Evolutionary conservation across 2,888 invertebrate species (phyloP).

Genomic region (Auanema freiburgensis): DNA sequence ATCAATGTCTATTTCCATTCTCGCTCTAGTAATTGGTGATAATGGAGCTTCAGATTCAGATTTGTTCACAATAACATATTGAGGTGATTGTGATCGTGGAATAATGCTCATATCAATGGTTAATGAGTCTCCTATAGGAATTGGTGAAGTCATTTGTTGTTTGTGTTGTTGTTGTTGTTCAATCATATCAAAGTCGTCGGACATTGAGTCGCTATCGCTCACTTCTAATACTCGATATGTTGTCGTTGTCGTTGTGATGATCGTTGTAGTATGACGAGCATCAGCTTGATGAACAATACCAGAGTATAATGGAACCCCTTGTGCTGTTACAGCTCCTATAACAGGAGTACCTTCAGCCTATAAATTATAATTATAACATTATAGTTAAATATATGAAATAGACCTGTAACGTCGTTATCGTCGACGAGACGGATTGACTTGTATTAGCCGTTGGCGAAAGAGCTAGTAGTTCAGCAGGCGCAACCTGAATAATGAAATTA

Average conservation of each 20-base stretch:
- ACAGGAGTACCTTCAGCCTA: conserved; percentile 49
- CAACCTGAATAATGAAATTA: conserved; percentile 25
- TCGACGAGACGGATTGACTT: conserved; percentile 50
- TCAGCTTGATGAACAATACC: conserved; percentile 53
- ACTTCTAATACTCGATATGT: conserved; percentile 53
- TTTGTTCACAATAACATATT: conserved; percentile 45
- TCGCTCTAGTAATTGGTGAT: conserved; percentile 35
- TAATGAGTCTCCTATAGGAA: conserved; percentile 16
- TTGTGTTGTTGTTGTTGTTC: conserved; percentile 19
- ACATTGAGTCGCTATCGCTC: conserved; percentile 40
- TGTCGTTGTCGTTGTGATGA: conserved; percentile 63
- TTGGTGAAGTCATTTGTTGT: conserved; percentile 11
- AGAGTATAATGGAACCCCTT: conserved; percentile 53
- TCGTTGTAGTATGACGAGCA: conserved; percentile 57
- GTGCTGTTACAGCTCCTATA: conserved; percentile 51
- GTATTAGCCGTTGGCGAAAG: conserved; percentile 57
- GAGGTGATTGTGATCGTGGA: conserved; percentile 34
- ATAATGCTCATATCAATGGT: conserved; percentile 48
- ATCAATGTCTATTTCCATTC: conserved; percentile 33
- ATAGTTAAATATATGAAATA: neutral
- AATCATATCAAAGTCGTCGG: conserved; percentile 41
- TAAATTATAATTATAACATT: conserved; percentile 17
- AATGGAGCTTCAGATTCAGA: conserved; percentile 34
- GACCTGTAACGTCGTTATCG: conserved; percentile 46
- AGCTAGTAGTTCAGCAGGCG: conserved; percentile 46